Evolutionary conservation across 64 coral and sea anemone genomes (phyloP).

Genomic region (Montipora efflorescens): DNA sequence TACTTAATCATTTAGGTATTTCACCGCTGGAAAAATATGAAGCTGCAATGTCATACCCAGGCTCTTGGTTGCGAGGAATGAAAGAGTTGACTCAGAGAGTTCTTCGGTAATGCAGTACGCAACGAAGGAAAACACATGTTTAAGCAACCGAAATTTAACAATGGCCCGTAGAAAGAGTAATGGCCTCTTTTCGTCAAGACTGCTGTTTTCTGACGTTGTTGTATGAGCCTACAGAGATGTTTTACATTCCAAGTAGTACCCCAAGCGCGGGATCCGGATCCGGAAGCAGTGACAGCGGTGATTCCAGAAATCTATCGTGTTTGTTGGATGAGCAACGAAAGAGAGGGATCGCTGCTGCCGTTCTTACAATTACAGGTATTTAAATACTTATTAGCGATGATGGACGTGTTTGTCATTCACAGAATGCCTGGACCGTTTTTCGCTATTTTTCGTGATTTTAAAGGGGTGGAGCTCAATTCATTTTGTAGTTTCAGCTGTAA

Average conservation of each 20-base stretch:
- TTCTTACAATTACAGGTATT: slow-evolving; percentile 84
- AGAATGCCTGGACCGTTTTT: no score
- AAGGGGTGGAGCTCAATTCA: no score
- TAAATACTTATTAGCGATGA: not conserved
- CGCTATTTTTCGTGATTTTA: no score
- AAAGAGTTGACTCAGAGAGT: not conserved
- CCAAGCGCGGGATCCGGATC: not conserved
- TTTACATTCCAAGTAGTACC: slow-evolving; percentile 67
- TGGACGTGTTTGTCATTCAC: no score
- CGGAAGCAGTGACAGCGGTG: slow-evolving; percentile 31
- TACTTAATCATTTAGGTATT: no score
- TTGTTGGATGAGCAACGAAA: slow-evolving; percentile 83
- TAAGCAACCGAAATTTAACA: not conserved
- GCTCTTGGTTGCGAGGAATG: not conserved
- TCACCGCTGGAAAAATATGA: not conserved
- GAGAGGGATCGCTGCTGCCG: slow-evolving; percentile 67
- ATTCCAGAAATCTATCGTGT: slow-evolving; percentile 58
- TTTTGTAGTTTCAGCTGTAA: no score
- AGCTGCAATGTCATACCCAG: not conserved
- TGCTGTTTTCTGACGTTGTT: not conserved
- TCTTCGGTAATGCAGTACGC: not conserved
- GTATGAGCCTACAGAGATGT: slow-evolving; percentile 30
- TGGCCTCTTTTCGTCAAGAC: not conserved
- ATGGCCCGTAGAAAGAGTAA: not conserved
- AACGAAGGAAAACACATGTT: not conserved